phyloP scores from a whole-genome alignment of 2,888 invertebrate species.

The Melangyna quadrimaculata region DNA sequence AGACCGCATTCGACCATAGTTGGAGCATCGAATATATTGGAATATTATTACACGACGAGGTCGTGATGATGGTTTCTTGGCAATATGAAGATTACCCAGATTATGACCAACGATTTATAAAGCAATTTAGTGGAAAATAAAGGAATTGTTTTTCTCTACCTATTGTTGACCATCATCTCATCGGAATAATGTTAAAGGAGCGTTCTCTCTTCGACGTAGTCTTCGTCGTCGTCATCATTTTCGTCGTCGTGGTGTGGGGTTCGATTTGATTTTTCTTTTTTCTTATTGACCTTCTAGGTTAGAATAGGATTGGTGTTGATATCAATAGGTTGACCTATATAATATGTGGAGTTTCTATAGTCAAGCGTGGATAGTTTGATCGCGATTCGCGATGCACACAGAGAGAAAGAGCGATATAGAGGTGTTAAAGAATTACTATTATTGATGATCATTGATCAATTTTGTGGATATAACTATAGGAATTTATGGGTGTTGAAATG shows the following conservation, averaged over 20 bases:
- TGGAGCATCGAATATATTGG: constrained; percentile 63
- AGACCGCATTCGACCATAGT: constrained; percentile 17
- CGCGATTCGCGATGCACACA: constrained; percentile 1
- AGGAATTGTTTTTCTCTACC: constrained; percentile 53
- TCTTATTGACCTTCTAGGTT: constrained; percentile 54
- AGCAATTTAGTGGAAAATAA: constrained; percentile 67
- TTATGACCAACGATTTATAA: constrained; percentile 59
- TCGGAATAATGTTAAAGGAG: constrained; percentile 22
- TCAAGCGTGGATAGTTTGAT: not conserved
- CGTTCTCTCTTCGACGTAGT: not conserved
- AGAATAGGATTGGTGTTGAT: constrained; percentile 52
- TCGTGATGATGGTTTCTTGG: constrained; percentile 68
- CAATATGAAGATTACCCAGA: constrained; percentile 50
- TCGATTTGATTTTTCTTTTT: constrained; percentile 40
- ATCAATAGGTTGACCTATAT: constrained; percentile 59
- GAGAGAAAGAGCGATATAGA: not conserved
- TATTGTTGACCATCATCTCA: constrained; percentile 43
- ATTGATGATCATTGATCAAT: constrained; percentile 14
- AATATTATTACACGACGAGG: constrained; percentile 72
- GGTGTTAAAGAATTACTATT: constrained; percentile 17
- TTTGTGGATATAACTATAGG: not conserved
- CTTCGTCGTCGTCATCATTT: too few species aligned
- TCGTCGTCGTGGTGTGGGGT: constrained; percentile 54
- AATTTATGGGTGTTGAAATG: constrained; percentile 20
- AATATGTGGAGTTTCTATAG: not conserved